A percentile compares a stretch with the other conserved stretches of the same genome.
Evolutionary conservation across 2,888 invertebrate genomes (phyloP).

Genomic region (Pocota personata): DNA sequence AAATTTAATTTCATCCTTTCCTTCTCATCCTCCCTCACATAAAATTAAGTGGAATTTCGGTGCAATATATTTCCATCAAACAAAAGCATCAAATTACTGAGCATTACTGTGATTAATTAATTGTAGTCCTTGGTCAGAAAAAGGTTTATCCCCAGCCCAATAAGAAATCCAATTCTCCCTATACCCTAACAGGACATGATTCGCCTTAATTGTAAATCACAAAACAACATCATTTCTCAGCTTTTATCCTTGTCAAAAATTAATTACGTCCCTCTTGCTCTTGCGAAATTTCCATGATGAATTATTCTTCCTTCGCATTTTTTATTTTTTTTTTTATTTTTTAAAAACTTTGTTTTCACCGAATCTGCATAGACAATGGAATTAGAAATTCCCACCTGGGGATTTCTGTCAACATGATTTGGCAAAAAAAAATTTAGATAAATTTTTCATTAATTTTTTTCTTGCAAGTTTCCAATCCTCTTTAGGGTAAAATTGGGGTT

Average conservation of each 20-base stretch:
- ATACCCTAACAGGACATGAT: background rate
- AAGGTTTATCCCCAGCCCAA: background rate
- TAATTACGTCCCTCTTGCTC: constrained; percentile 17
- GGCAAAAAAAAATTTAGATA: constrained; percentile 20
- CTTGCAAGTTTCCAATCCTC: background rate
- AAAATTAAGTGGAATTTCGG: background rate
- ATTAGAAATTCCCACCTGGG: constrained; percentile 37
- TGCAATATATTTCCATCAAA: constrained; percentile 1
- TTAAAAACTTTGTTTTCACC: background rate
- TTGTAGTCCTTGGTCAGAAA: background rate
- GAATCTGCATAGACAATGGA: constrained; percentile 6
- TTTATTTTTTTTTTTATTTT: constrained; percentile 25
- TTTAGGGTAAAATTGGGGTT: no score
- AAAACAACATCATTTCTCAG: constrained; percentile 3
- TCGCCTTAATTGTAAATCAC: constrained; percentile 1
- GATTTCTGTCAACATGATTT: constrained; percentile 28
- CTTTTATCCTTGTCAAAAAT: constrained; percentile 52
- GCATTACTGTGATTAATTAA: constrained; percentile 15
- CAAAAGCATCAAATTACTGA: constrained; percentile 16
- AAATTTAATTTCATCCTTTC: background rate
- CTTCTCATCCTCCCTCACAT: no score
- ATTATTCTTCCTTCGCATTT: constrained; percentile 16
- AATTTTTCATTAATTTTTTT: constrained; percentile 38
- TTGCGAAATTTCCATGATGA: constrained; percentile 29
- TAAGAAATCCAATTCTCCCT: background rate